Evolutionary conservation across 2,888 invertebrate genomes (phyloP).

Genomic region (Heliconius sara): DNA sequence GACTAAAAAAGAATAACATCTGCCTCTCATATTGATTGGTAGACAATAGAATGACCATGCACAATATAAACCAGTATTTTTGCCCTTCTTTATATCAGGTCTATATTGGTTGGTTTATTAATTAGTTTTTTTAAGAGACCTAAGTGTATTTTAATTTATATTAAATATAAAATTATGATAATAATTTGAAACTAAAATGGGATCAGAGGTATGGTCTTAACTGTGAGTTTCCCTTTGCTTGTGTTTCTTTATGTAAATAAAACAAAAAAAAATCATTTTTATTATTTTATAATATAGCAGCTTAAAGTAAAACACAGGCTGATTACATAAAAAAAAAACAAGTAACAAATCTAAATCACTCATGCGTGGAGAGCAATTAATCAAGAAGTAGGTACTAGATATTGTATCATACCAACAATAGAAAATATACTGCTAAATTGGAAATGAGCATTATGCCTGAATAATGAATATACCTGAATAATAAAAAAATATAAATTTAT

Average conservation of each 20-base stretch:
- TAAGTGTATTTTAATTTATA: background rate
- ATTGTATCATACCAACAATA: conserved; percentile 25
- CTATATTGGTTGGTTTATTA: conserved; percentile 6
- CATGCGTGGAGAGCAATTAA: conserved; percentile 23
- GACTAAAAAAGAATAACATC: conserved; percentile 24
- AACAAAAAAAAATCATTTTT: background rate
- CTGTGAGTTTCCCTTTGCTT: too few relatives aligned
- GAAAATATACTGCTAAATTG: conserved; percentile 6
- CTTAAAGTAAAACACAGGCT: background rate
- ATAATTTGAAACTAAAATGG: background rate
- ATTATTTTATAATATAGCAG: background rate
- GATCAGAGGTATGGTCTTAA: too few relatives aligned
- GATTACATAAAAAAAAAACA: conserved; percentile 27
- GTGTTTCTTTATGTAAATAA: background rate
- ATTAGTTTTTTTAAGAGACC: background rate
- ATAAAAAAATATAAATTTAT: background rate
- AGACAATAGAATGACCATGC: conserved; percentile 24
- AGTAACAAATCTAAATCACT: conserved; percentile 25
- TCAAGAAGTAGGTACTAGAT: conserved; percentile 14
- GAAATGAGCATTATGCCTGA: background rate
- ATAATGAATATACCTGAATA: too few relatives aligned
- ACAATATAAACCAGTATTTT: conserved; percentile 38
- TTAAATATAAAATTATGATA: background rate
- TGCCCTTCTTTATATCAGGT: conserved; percentile 23
- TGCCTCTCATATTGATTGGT: conserved; percentile 16